Base-by-base conservation (phyloP, 2,113 vertebrate species). In the Grammomys surdaster region DNA sequence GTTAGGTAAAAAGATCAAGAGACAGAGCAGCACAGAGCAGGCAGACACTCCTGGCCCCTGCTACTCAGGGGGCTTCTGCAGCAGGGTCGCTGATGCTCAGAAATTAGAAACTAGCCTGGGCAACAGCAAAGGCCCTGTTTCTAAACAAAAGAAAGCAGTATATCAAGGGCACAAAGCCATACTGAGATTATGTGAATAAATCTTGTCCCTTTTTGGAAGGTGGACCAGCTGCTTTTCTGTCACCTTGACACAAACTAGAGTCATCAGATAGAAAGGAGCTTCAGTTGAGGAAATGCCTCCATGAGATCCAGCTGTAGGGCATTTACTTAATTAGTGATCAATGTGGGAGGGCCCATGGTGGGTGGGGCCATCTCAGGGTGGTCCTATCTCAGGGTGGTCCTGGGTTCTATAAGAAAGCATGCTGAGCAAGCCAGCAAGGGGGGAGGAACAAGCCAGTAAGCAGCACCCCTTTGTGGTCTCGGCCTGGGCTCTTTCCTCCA, bases 1-100 rank as follows among this genome's bases (percentile, higher is more conserved):
- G 70, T 86, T 58, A 69, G n/a, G 31, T 86, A 19, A 90, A 76
- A 65, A 31, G 31, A 89, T 48, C 80, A 33, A 73, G 7, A 13
- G 16, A 40, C 40, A 81, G 51, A 19, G 0, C 1, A 20, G 58
- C 26, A 5, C 3, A 1, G 1, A 13, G 5, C 10, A 1, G 9
- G 19, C 10, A 13, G 6, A 31, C 65, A 20, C 28, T 48, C 54
- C 58, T 43, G 19, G 69, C 43, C 36, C 14, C 46, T 43, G 78
- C 58, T 51, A 43, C 77, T 24, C 14, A 36, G 58, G 28, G 48
- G 31, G 16, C 24, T 7, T 33, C 43, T 22, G 16, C 67, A 63
- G 51, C 33, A 63, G 40, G 2, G 17, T 26, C n/a, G 0, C 36
- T 22, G 20, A 31, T 26, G 26, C 56, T 24, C 46, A 58, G 70